These are phyloP conservation scores for Riparia riparia DNA, from an alignment of 2,113 vertebrate species.

Conservation along the genomic window DNA sequence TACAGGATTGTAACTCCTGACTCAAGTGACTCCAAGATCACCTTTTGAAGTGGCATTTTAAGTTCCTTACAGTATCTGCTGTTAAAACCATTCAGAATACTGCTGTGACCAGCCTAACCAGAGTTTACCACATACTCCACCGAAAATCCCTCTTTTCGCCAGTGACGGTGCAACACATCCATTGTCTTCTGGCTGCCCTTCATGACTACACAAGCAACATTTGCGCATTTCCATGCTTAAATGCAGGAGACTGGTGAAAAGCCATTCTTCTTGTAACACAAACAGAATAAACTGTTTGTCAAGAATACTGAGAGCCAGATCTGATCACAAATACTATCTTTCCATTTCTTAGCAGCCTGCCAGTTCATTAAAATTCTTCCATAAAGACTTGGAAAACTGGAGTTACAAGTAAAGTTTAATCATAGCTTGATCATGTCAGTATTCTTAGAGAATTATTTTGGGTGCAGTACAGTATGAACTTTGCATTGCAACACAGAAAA, in stretches of 20 bases:
- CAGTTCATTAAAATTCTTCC: constrained; percentile 20
- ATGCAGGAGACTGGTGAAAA: neutral
- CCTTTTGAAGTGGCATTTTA: neutral
- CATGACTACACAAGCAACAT: neutral
- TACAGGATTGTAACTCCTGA: neutral
- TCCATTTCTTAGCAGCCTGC: neutral
- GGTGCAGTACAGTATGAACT: constrained; percentile 13
- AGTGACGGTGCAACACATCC: neutral
- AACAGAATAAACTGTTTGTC: neutral
- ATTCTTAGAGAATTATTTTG: constrained; percentile 46
- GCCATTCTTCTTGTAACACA: neutral
- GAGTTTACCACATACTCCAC: neutral
- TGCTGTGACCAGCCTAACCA: neutral
- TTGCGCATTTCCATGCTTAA: constrained; percentile 2
- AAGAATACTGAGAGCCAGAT: neutral
- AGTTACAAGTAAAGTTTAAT: constrained; percentile 17
- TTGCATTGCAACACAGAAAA: neutral
- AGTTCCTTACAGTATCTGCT: neutral
- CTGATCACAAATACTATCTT: neutral
- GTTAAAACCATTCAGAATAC: neutral
- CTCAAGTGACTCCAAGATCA: neutral
- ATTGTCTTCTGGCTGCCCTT: neutral
- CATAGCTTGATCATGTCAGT: constrained; percentile 13
- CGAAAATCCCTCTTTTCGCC: neutral
- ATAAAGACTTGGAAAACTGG: neutral